Conservation (phyloP, 1,140 invertebrate species). For the Tetranychus urticae region DNA sequence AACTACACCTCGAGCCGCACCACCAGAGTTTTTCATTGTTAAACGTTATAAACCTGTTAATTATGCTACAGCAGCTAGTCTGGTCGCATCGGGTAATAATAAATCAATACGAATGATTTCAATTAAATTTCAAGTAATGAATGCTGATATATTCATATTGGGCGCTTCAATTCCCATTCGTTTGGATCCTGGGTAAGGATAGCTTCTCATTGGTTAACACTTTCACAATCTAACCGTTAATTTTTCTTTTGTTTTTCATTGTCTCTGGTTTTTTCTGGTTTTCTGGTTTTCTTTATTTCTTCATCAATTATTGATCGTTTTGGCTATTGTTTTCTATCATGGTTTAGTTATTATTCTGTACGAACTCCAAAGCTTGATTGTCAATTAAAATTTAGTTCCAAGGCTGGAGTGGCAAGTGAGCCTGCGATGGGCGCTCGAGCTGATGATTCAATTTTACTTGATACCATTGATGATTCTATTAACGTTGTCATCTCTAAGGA, state of each 20-base stretch:
- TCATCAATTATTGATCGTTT: no score
- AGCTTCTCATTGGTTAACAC: background rate
- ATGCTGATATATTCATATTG: conserved; percentile 14
- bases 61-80: conserved; percentile 10
- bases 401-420: conserved; percentile 4
- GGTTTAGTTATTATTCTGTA: conserved; percentile 10
- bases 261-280: no score
- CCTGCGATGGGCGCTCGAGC: background rate
- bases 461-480: conserved; percentile 11
- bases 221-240: no score
- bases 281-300: no score
- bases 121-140: conserved; percentile 13
- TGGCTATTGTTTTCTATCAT: background rate
- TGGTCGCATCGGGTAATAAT: background rate
- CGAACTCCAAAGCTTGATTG: conserved; percentile 14
- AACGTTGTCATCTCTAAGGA: conserved; percentile 12
- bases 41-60: conserved; percentile 13
- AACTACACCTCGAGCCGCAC: conserved; percentile 12
- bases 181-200: conserved; percentile 11
- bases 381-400: conserved; percentile 12
- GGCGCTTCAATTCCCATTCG: conserved; percentile 15
- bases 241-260: background rate
- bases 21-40: conserved; percentile 15
- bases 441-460: conserved; percentile 11
- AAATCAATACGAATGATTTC: conserved; percentile 10